A percentile compares a stretch with the other conserved stretches of the same genome.
Conservation (phyloP, 1,140 invertebrate genomes). For the Streblospio benedicti region DNA sequence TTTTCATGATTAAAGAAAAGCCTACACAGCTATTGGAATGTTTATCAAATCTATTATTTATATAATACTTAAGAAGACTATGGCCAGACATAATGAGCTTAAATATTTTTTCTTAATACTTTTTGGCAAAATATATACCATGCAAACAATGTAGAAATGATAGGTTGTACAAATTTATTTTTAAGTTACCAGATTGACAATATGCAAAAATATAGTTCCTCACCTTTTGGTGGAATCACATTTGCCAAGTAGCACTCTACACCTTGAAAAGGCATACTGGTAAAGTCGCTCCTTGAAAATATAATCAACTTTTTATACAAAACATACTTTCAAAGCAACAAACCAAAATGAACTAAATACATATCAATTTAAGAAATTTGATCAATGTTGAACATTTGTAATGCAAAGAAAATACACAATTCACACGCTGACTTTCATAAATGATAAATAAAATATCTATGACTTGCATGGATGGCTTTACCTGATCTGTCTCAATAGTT, state of each 20-base stretch:
- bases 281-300: slow-evolving; percentile 66
- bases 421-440: too few relatives aligned
- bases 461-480: slow-evolving; percentile 13
- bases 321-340: too few relatives aligned
- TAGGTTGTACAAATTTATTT: background rate
- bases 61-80: too few relatives aligned
- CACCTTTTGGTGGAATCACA: slow-evolving; percentile 70
- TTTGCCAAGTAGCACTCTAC: slow-evolving; percentile 85
- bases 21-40: background rate
- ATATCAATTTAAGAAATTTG: too few relatives aligned
- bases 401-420: too few relatives aligned
- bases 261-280: slow-evolving; percentile 89
- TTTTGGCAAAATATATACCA: background rate
- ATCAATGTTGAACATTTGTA: too few relatives aligned
- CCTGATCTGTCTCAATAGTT: slow-evolving; percentile 69
- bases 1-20: background rate
- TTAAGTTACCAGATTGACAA: background rate
- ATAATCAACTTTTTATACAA: too few relatives aligned
- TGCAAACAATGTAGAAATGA: background rate
- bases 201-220: slow-evolving; percentile 23
- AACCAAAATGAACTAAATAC: too few relatives aligned
- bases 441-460: too few relatives aligned
- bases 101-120: background rate
- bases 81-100: too few relatives aligned
- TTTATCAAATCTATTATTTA: background rate